These are phyloP conservation scores for Actinopyga echinites DNA, from an alignment of 53 echinoderm and acorn worm species.

Conservation along the genomic window DNA sequence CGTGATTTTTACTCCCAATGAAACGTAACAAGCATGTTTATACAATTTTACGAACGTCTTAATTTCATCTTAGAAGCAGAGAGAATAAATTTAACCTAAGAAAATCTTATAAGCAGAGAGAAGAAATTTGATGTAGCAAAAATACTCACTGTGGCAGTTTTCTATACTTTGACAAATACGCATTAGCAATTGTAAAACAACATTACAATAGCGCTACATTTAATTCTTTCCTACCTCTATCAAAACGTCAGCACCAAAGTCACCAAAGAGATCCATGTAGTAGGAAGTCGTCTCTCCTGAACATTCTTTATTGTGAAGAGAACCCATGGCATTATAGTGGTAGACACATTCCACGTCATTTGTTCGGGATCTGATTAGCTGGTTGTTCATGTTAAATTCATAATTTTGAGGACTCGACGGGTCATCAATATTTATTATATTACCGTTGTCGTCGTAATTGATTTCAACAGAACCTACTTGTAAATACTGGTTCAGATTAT, in stretches of 20 bases:
- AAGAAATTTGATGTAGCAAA: no score
- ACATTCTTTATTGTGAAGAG: conserved; percentile 40
- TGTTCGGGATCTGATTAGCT: not conserved
- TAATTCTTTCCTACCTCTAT: conserved; percentile 42
- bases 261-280: conserved; percentile 56
- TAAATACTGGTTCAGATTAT: conserved; percentile 52
- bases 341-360: conserved; percentile 42
- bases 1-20: no score
- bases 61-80: no score
- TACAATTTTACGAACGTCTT: no score
- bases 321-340: conserved; percentile 52
- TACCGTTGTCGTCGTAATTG: conserved; percentile 44
- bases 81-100: no score
- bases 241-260: conserved; percentile 47
- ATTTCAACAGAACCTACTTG: conserved; percentile 26
- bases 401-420: not conserved
- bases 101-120: no score
- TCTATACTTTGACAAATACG: no score
- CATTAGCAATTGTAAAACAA: not conserved
- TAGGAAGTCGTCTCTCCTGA: conserved; percentile 22
- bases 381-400: conserved; percentile 32
- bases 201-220: not conserved
- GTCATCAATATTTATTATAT: conserved; percentile 28
- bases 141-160: no score
- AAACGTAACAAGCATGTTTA: no score